Percentiles rank a stretch among this genome's conserved stretches.
phyloP scores from a whole-genome alignment of 2,113 vertebrate species.

The Spilogale gracilis region DNA sequence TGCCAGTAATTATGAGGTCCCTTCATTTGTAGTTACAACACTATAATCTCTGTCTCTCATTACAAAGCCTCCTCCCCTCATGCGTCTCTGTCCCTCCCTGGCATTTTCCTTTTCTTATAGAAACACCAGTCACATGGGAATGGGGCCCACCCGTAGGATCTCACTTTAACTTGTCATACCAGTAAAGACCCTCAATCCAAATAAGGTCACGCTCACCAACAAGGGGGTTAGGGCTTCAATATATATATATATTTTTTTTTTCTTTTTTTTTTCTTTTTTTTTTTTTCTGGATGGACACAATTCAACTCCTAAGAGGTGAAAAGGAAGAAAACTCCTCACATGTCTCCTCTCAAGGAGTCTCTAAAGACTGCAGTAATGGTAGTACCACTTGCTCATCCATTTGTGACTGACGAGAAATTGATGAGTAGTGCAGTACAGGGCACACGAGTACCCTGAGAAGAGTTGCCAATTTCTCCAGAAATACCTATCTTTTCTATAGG shows the following conservation, averaged over 20 bases:
- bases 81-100: not conserved
- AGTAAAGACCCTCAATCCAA: not conserved
- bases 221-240: not conserved
- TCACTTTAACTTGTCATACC: not conserved
- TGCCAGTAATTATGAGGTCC: not conserved
- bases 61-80: not conserved
- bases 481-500: not conserved
- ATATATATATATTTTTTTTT: too few relatives aligned
- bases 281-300: not conserved
- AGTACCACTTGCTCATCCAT: not conserved
- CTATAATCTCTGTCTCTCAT: not conserved
- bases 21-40: not conserved
- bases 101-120: not conserved
- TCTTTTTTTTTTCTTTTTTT: too few relatives aligned
- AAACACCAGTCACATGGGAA: not conserved
- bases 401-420: not conserved
- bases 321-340: not conserved
- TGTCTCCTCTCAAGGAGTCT: not conserved
- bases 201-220: not conserved
- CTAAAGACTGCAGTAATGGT: not conserved
- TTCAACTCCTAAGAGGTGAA: not conserved
- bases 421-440: not conserved
- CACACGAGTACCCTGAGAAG: not conserved
- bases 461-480: not conserved
- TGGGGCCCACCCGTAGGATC: not conserved